Evolutionary conservation across 2,888 invertebrate genomes (phyloP), one percentile per base, ranked within the genome.

Genomic region (Thalpophila matura): DNA sequence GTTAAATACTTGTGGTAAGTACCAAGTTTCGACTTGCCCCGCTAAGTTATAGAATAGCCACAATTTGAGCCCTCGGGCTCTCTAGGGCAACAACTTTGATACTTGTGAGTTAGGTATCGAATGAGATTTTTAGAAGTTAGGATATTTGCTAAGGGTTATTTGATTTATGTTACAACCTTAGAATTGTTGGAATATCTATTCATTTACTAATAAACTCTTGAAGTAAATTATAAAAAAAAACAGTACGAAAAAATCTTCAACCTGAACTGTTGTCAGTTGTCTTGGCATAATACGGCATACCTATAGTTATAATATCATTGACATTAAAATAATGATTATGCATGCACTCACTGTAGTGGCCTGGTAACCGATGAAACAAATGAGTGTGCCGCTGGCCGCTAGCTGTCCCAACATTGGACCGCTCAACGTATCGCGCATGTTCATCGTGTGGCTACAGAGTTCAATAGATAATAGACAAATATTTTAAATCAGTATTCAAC

Each of bases 281-380:
- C n/a, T n/a, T n/a, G n/a, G n/a, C n/a, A n/a, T n/a, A n/a, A n/a
- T n/a, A n/a, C n/a, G n/a, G n/a, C n/a, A n/a, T n/a, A n/a, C n/a
- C n/a, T n/a, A n/a, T n/a, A n/a, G n/a, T n/a, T n/a, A n/a, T n/a
- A n/a, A n/a, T n/a, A n/a, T n/a, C n/a, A n/a, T n/a, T n/a, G n/a
- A n/a, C n/a, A n/a, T n/a, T n/a, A n/a, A n/a, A n/a, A n/a, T n/a
- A n/a, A n/a, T n/a, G n/a, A n/a, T n/a, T n/a, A 27, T 33, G 16
- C 47, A 18, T 10, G 2, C 9, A 58, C 87, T 88, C 74, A 94
- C 94, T 83, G 87, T 86, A 9, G 90, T 84, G 24, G 92, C 87
- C 80, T 94, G 93, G 61, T 87, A 95, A 5, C 90, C 92, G 35
- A 91, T 83, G 51, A 90, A 92, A 70, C 92, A 93, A 68, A 95